Evolutionary conservation across 2,888 invertebrate species (phyloP), one percentile per base, ranked within the genome.

Genomic region (Dryomyza anilis): DNA sequence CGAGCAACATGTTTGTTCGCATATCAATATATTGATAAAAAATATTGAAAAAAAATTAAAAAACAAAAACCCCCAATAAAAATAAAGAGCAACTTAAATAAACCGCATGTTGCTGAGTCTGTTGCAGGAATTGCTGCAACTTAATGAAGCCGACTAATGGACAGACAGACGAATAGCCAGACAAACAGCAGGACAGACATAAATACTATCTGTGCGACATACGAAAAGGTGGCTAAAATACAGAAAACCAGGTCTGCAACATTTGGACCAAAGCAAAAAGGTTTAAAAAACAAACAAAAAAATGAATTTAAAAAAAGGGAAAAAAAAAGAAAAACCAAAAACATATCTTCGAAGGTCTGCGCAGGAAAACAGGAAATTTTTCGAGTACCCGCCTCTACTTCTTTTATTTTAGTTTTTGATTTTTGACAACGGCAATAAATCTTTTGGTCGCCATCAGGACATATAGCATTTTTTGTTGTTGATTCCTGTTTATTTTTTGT

Each of bases 261-360:
- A n/a, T n/a, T n/a, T n/a, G n/a, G n/a, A n/a, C n/a, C n/a, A n/a
- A n/a, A n/a, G n/a, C n/a, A n/a, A n/a, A n/a, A n/a, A n/a, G n/a
- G n/a, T n/a, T n/a, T n/a, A n/a, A 19, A 33, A 5, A 10, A 55
- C 8, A 19, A 16, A 19, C n/a, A 55, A 36, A 56, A 50, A 56
- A 33, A 39, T 2, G 19, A 29, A 1, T 36, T n/a, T 14, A 21
- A 21, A 16, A 56, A 33, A 19, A 36, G 8, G 7, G 33, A 27
- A 8, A 56, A 39, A 56, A 53, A 55, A 19, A n/a, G n/a, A n/a
- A n/a, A n/a, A n/a, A n/a, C n/a, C n/a, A n/a, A n/a, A n/a, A n/a
- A n/a, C n/a, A n/a, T n/a, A n/a, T n/a, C n/a, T n/a, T 16, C 45
- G 45, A 58, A 58, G 36, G 63, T 63, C 63, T 63, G 56, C 43